Evolutionary conservation across 2,888 invertebrate species (phyloP), one percentile per base, ranked within the genome.

Genomic region (Amblyjoppa proteus): DNA sequence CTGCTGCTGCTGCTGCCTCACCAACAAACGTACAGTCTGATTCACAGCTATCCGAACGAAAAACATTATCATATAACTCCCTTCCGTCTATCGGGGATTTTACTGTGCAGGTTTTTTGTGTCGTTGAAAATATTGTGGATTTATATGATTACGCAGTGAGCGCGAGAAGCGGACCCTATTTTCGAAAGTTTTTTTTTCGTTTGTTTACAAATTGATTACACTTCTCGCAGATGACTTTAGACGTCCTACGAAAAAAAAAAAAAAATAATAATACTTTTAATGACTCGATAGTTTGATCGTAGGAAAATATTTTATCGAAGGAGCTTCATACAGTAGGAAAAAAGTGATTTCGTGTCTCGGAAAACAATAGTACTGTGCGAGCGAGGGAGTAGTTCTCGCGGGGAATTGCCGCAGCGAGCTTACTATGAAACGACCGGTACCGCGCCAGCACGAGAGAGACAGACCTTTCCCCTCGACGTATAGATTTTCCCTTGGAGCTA

Each of bases 401-500:
- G 25, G 25, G 49, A 82, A 83, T 80, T 73, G 82, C 31, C 68
- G 85, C 85, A 80, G 73, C 80, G 81, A 49, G 66, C 70, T 49
- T 38, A 66, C 83, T 87, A 85, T 89, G 90, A 89, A 89, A 86
- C 88, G 82, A 78, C 84, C 90, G 76, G 88, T 90, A 90, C 81
- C 88, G 82, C 64, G 83, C 69, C 85, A 80, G 76, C 68, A 75
- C 20, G 71, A 84, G 71, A 34, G 64, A 64, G 79, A 16, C 16
- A 64, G 79, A 16, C 16, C 28, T 56, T 76, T 73, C 51, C 78
- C 87, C 88, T 89, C 89, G 87, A 77, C 87, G 89, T 91, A 92
- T 91, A 90, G 90, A 92, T 92, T 92, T 92, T 92, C 91, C 89
- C 89, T 90, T 90, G 89, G 88, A 84, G 88, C 89, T 87, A 83